Evolutionary conservation across 2,113 vertebrate genomes (phyloP).

Genomic region (Thomomys bottae): DNA sequence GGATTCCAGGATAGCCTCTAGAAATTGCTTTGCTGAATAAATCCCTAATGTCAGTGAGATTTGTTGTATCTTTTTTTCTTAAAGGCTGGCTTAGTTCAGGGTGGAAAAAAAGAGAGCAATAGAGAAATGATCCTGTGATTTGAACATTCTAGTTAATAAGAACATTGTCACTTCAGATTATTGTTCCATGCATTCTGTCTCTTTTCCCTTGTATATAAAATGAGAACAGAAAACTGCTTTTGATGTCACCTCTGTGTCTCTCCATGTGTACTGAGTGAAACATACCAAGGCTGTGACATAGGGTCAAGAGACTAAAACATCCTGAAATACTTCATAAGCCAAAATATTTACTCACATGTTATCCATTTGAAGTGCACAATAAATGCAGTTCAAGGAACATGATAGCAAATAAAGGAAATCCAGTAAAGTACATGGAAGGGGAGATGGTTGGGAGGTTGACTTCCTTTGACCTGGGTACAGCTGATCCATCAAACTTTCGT

Average conservation of each 20-base stretch:
- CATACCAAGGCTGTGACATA: background rate
- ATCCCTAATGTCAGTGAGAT: conserved; percentile 67
- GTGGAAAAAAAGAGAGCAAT: background rate
- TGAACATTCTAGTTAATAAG: conserved; percentile 26
- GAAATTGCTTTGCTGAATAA: conserved; percentile 71
- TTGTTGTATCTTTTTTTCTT: conserved; percentile 44
- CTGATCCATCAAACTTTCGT: background rate
- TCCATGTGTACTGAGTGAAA: background rate
- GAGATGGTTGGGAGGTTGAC: background rate
- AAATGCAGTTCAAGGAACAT: background rate
- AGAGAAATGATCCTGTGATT: background rate
- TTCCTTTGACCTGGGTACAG: background rate
- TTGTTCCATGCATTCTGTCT: background rate
- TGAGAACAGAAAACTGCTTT: background rate
- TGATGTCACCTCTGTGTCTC: background rate
- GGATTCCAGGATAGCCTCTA: conserved; percentile 65
- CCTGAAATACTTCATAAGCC: background rate
- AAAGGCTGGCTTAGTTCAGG: conserved; percentile 51
- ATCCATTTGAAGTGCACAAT: background rate
- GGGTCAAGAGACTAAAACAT: background rate
- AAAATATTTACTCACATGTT: background rate
- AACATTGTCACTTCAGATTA: background rate
- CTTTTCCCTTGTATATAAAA: background rate
- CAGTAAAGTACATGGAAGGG: background rate
- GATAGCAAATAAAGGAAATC: background rate